These are phyloP conservation scores for Coranthus polyacanthus DNA, from an alignment of 2,797 vertebrate genomes.

Conservation along the genomic window DNA sequence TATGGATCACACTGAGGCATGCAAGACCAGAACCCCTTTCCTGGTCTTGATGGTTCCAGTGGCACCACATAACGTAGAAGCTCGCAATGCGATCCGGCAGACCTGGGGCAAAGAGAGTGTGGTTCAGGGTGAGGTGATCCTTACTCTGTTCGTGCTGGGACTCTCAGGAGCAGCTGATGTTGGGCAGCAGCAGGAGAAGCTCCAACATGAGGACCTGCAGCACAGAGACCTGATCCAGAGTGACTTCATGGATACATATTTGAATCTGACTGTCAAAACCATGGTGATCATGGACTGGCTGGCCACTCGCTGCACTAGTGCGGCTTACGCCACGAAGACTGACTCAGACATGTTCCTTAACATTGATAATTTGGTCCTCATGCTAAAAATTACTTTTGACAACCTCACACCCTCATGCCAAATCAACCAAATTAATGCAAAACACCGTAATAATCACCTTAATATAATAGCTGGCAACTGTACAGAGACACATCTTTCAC, in stretches of 20 bases:
- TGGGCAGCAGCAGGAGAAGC: conserved; percentile 50
- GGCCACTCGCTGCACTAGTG: conserved; percentile 54
- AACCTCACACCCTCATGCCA: too few relatives aligned
- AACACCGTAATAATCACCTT: too few relatives aligned
- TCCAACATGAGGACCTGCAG: conserved; percentile 63
- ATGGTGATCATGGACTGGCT: conserved; percentile 85
- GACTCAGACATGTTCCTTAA: conserved; percentile 69
- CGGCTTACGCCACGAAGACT: conserved; percentile 63
- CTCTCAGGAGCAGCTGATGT: not conserved
- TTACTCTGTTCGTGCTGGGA: conserved; percentile 82
- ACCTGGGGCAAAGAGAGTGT: conserved; percentile 85
- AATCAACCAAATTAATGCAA: too few relatives aligned
- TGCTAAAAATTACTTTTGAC: too few relatives aligned
- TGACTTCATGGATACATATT: conserved; percentile 83
- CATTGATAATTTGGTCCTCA: too few relatives aligned
- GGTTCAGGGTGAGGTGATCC: conserved; percentile 66
- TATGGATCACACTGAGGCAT: conserved; percentile 75
- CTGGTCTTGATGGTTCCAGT: conserved; percentile 80
- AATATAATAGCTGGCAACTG: too few relatives aligned
- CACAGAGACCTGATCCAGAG: conserved; percentile 82
- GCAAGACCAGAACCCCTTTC: conserved; percentile 65
- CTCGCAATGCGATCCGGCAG: conserved; percentile 68
- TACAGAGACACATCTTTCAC: too few relatives aligned
- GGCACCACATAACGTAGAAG: not conserved
- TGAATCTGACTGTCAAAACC: conserved; percentile 85